phyloP scores from a whole-genome alignment of 2,888 invertebrate genomes.

The Kryphioiulus occultus region DNA sequence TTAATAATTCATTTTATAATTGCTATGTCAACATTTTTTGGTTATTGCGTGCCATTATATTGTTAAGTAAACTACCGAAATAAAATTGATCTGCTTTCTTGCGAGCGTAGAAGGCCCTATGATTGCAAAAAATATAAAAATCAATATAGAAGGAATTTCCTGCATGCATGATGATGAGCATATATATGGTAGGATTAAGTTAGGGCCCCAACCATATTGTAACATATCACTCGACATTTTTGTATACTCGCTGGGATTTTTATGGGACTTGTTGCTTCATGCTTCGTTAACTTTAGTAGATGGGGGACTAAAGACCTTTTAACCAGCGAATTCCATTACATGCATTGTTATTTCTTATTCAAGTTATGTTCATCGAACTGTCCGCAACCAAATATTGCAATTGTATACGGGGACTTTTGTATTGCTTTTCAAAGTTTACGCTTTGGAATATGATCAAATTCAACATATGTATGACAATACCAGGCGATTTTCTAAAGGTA shows the following conservation, averaged over 20 bases:
- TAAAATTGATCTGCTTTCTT: too few relatives aligned
- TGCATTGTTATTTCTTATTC: too few relatives aligned
- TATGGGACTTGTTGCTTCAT: not conserved
- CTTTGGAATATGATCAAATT: not conserved
- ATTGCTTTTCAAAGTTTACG: too few relatives aligned
- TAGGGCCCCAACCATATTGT: not conserved
- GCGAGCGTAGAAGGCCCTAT: too few relatives aligned
- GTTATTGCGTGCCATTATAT: not conserved
- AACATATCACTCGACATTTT: not conserved
- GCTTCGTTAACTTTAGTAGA: not conserved
- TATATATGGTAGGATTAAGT: too few relatives aligned
- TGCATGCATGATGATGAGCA: not conserved
- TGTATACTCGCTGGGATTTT: not conserved
- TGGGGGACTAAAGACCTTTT: too few relatives aligned
- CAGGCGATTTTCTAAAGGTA: not conserved
- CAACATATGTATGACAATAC: not conserved
- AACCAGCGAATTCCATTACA: too few relatives aligned
- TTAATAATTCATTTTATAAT: not conserved
- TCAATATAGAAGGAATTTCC: not conserved
- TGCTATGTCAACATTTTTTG: slow-evolving; percentile 2
- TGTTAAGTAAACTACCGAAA: too few relatives aligned
- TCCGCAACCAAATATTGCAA: too few relatives aligned
- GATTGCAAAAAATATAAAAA: not conserved
- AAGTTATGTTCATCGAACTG: too few relatives aligned
- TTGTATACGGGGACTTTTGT: too few relatives aligned